phyloP scores from a whole-genome alignment of 2,888 invertebrate species.

The Drosophila peninsularis region DNA sequence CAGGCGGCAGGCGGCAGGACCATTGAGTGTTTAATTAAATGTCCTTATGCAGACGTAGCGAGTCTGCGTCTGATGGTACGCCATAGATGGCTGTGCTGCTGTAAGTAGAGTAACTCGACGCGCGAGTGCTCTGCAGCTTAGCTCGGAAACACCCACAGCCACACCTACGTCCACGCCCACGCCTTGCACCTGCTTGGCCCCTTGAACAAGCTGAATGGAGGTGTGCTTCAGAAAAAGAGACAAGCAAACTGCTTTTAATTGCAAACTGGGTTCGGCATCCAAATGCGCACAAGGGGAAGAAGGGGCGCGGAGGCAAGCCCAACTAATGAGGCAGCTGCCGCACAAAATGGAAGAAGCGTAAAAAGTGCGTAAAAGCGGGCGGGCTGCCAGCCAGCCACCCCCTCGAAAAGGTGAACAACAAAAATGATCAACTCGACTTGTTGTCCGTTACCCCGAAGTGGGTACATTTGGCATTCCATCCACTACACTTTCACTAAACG shows the following conservation, averaged over 20 bases:
- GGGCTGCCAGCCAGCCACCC: neutral
- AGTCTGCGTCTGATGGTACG: neutral
- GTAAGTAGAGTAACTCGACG: conserved; percentile 32
- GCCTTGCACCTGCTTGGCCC: neutral
- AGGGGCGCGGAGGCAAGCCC: no score
- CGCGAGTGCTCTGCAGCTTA: conserved; percentile 19
- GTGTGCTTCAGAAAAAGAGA: neutral
- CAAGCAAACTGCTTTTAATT: conserved; percentile 37
- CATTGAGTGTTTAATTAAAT: conserved; percentile 59
- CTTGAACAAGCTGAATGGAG: conserved; percentile 12
- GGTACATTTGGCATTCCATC: conserved; percentile 1
- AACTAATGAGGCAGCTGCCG: conserved; percentile 33
- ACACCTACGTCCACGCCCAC: no score
- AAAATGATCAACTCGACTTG: conserved; percentile 19
- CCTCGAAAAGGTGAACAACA: conserved; percentile 3
- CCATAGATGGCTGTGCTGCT: neutral
- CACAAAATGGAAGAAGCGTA: conserved; percentile 30
- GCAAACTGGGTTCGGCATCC: conserved; percentile 9
- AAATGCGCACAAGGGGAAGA: neutral
- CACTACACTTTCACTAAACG: conserved; percentile 44
- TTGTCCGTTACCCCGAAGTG: conserved; percentile 7
- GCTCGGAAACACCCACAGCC: no score
- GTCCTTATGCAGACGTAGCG: conserved; percentile 37
- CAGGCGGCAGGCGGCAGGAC: conserved; percentile 3
- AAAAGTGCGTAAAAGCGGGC: conserved; percentile 66